Percentiles rank a stretch among this genome's conserved stretches.
These are phyloP conservation scores for Telmatochromis bifrenatus DNA, from an alignment of 2,113 vertebrate species.

Conservation along the genomic window DNA sequence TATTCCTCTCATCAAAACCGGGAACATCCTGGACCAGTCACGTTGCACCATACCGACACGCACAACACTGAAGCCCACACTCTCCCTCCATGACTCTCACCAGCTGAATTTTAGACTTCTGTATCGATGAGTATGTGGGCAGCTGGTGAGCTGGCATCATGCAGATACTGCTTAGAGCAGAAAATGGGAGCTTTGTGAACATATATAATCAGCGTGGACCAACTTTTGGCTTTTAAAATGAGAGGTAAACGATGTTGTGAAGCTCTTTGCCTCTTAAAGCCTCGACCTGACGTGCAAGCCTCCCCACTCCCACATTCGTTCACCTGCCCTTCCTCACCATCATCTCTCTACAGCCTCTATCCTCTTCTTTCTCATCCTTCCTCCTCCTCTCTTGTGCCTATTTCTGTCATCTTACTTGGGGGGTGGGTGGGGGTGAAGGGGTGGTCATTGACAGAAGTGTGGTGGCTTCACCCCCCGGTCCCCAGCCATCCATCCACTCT, in stretches of 20 bases:
- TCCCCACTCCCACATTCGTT: neutral
- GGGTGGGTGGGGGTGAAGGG: constrained; percentile 7
- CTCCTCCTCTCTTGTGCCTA: constrained; percentile 28
- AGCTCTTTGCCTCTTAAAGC: neutral
- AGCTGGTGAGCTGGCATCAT: constrained; percentile 34
- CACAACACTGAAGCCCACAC: constrained; percentile 13
- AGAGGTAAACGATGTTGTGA: neutral
- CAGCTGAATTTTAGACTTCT: constrained; percentile 12
- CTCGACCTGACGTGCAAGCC: neutral
- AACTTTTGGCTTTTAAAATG: neutral
- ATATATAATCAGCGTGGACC: neutral
- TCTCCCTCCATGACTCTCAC: constrained; percentile 16
- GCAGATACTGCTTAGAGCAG: neutral
- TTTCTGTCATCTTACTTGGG: constrained; percentile 60
- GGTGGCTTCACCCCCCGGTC: constrained; percentile 1
- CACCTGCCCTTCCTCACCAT: constrained; percentile 29
- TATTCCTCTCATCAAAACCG: neutral
- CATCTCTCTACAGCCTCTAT: neutral
- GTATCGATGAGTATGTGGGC: constrained; percentile 41
- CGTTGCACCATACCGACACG: constrained; percentile 2
- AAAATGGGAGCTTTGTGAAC: neutral
- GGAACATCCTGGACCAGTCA: constrained; percentile 10
- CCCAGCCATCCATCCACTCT: neutral
- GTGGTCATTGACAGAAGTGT: constrained; percentile 49
- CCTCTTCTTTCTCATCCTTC: neutral